A percentile compares a stretch with the other conserved stretches of the same genome.
Evolutionary conservation across 1,140 invertebrate species (phyloP).

Genomic region (Lordiphosa mommai): DNA sequence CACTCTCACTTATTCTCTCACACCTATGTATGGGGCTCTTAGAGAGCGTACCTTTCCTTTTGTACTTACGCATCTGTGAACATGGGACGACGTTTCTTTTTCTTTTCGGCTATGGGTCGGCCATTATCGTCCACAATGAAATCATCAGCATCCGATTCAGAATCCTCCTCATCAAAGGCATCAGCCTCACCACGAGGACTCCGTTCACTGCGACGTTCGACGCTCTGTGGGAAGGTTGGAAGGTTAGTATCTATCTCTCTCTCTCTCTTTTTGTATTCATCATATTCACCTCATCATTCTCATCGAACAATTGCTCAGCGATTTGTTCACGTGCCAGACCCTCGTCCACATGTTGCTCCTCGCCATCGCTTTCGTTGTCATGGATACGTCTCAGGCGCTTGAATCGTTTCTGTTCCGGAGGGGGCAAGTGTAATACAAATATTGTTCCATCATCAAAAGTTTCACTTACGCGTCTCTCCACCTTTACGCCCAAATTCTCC

Average conservation of each 20-base stretch:
- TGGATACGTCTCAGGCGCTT: constrained; percentile 91
- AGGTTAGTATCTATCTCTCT: neutral
- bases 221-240: constrained; percentile 83
- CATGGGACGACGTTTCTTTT: constrained; percentile 92
- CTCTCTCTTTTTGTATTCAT: neutral
- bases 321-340: constrained; percentile 91
- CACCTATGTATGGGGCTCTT: too few relatives aligned
- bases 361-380: constrained; percentile 93
- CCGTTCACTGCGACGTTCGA: constrained; percentile 87
- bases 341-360: constrained; percentile 86
- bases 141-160: constrained; percentile 94
- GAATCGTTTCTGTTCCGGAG: constrained; percentile 95
- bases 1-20: too few relatives aligned
- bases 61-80: constrained; percentile 92
- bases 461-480: constrained; percentile 88
- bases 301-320: constrained; percentile 92
- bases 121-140: constrained; percentile 99
- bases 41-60: too few relatives aligned
- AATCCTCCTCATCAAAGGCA: constrained; percentile 88
- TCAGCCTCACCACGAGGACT: constrained; percentile 84
- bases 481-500: constrained; percentile 98
- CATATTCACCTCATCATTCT: constrained; percentile 88
- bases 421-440: too few relatives aligned
- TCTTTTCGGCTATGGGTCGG: constrained; percentile 91
- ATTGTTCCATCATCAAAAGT: too few relatives aligned